These are phyloP conservation scores for Elymnias hypermnestra DNA, from an alignment of 1,140 invertebrate species.

Conservation along the genomic window DNA sequence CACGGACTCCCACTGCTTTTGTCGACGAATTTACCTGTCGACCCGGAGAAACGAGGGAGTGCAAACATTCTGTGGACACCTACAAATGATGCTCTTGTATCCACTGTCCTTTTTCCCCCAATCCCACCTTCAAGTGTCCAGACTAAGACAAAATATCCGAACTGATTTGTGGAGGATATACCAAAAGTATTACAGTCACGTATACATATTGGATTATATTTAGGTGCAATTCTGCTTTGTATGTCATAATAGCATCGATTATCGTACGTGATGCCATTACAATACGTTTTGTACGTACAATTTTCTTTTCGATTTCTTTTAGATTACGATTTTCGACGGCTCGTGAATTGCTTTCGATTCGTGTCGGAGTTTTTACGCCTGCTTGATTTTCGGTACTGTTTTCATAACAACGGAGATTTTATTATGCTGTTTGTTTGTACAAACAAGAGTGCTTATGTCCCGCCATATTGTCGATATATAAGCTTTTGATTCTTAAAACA, in stretches of 20 bases:
- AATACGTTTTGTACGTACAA: constrained; percentile 49
- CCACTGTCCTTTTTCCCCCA: constrained; percentile 18
- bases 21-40: constrained; percentile 66
- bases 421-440: constrained; percentile 43
- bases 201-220: constrained; percentile 74
- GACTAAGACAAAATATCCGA: constrained; percentile 30
- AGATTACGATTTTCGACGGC: constrained; percentile 52
- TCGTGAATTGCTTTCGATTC: constrained; percentile 50
- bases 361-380: constrained; percentile 53
- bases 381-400: constrained; percentile 49
- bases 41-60: constrained; percentile 43
- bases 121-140: constrained; percentile 1
- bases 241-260: constrained; percentile 73
- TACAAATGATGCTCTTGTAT: constrained; percentile 31
- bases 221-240: constrained; percentile 69
- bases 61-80: constrained; percentile 59
- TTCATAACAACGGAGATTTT: constrained; percentile 34
- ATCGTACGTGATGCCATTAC: constrained; percentile 73
- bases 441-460: constrained; percentile 17
- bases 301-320: constrained; percentile 60
- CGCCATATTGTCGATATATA: constrained; percentile 13
- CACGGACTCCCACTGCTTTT: constrained; percentile 64
- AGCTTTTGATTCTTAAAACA: constrained; percentile 13
- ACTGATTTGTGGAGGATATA: constrained; percentile 32
- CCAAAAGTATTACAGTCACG: constrained; percentile 46